Evolutionary conservation across 1,140 invertebrate species (phyloP).

Genomic region (Musca vetustissima): DNA sequence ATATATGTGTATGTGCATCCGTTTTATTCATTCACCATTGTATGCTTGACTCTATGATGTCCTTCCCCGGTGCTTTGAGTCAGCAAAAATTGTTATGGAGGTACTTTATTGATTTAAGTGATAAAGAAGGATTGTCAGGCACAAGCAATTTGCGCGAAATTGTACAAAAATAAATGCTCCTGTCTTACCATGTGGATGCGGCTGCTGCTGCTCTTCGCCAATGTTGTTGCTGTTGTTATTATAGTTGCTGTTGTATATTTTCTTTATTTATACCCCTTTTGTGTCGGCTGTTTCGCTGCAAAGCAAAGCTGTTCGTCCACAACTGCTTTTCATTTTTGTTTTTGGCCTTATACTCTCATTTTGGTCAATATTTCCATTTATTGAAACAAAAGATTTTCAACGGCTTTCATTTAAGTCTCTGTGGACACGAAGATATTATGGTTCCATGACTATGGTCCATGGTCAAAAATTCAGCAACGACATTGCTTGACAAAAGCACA

Average conservation of each 20-base stretch:
- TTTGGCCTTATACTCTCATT: no score
- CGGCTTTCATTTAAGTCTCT: constrained; percentile 10
- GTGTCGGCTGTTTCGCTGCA: background rate
- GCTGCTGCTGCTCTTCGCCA: background rate
- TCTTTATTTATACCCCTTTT: background rate
- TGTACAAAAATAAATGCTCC: constrained; percentile 10
- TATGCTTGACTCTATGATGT: no score
- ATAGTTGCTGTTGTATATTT: background rate
- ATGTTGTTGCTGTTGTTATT: background rate
- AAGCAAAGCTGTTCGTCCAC: no score
- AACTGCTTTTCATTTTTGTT: no score
- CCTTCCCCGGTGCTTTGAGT: constrained; percentile 3
- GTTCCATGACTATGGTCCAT: no score
- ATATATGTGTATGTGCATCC: no score
- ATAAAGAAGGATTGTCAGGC: constrained; percentile 21
- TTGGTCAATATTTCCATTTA: constrained; percentile 10
- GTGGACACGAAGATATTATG: background rate
- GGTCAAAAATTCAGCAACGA: constrained; percentile 1
- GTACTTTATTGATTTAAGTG: constrained; percentile 23
- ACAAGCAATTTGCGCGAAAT: constrained; percentile 19
- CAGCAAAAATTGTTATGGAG: constrained; percentile 17
- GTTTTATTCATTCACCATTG: no score
- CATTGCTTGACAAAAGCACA: background rate
- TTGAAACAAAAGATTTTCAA: constrained; percentile 20
- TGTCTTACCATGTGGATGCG: background rate